Conservation (phyloP, 2,888 invertebrate genomes). For the Phyllotreta striolata region DNA sequence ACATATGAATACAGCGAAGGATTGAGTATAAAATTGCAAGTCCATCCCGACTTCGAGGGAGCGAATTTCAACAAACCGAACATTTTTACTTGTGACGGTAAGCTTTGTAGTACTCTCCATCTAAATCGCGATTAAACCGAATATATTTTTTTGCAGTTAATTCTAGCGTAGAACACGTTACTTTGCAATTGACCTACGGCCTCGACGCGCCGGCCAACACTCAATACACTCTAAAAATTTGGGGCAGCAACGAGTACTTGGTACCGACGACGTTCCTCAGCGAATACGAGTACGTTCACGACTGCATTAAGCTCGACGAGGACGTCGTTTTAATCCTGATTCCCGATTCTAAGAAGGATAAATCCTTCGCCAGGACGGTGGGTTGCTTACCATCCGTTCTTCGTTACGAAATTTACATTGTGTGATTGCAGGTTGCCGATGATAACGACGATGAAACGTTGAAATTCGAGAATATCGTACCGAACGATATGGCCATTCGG, state of each 20-base stretch:
- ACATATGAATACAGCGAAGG: conserved; percentile 78
- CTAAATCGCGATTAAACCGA: conserved; percentile 4
- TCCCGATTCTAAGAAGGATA: conserved; percentile 72
- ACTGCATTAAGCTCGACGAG: conserved; percentile 90
- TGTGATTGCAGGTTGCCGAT: conserved; percentile 69
- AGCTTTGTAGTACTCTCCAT: conserved; percentile 48
- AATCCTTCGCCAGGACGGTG: conserved; percentile 79
- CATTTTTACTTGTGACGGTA: conserved; percentile 92
- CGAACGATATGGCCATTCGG: conserved; percentile 75
- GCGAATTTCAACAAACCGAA: conserved; percentile 68
- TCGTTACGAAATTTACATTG: conserved; percentile 12
- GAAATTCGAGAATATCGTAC: conserved; percentile 80
- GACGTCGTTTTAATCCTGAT: conserved; percentile 78
- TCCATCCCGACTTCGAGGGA: conserved; percentile 69
- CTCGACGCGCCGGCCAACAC: conserved; percentile 68
- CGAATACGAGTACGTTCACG: conserved; percentile 93
- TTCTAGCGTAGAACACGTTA: conserved; percentile 85
- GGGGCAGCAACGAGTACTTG: conserved; percentile 89
- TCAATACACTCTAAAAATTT: conserved; percentile 75
- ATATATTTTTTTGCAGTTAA: conserved; percentile 74
- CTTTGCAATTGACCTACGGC: conserved; percentile 83
- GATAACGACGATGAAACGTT: conserved; percentile 80
- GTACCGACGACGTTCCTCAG: conserved; percentile 82
- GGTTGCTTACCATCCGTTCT: conserved; percentile 42
- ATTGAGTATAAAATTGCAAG: conserved; percentile 89